Percentiles rank a stretch among this genome's conserved stretches.
These are phyloP conservation scores for Onychomys arenicola DNA, from an alignment of 2,797 vertebrate genomes.

Conservation along the genomic window DNA sequence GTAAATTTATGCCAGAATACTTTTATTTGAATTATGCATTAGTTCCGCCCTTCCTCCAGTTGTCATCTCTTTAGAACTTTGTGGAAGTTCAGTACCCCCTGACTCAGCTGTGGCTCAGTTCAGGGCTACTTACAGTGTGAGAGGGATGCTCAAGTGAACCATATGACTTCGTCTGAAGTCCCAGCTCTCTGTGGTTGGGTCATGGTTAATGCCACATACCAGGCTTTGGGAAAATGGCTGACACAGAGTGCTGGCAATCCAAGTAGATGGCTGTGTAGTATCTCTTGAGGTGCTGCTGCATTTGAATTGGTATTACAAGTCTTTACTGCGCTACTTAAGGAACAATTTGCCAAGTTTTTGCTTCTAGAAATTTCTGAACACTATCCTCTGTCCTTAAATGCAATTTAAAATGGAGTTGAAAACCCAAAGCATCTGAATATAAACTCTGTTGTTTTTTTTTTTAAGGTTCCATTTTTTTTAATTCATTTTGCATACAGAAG, in stretches of 20 bases:
- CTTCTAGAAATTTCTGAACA: conserved; percentile 24
- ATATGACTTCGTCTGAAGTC: neutral
- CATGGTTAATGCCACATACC: neutral
- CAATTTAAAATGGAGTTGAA: neutral
- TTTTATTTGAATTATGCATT: neutral
- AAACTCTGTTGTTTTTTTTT: no score
- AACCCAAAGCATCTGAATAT: conserved; percentile 2
- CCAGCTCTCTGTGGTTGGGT: neutral
- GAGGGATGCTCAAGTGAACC: neutral
- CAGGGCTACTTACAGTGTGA: rapidly evolving
- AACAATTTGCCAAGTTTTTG: neutral
- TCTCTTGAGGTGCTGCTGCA: neutral
- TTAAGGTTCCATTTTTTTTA: no score
- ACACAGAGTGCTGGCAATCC: neutral
- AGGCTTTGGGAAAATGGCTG: neutral
- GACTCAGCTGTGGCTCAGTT: neutral
- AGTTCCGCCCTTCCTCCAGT: neutral
- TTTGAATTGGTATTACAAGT: neutral
- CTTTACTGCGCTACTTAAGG: neutral
- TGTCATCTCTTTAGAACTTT: neutral
- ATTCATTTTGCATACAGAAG: no score
- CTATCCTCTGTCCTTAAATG: conserved; percentile 33
- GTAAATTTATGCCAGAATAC: neutral
- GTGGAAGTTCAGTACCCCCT: neutral
- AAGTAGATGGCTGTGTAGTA: neutral